Conservation (phyloP, 2,113 vertebrate species). For the Sciurus niger region DNA sequence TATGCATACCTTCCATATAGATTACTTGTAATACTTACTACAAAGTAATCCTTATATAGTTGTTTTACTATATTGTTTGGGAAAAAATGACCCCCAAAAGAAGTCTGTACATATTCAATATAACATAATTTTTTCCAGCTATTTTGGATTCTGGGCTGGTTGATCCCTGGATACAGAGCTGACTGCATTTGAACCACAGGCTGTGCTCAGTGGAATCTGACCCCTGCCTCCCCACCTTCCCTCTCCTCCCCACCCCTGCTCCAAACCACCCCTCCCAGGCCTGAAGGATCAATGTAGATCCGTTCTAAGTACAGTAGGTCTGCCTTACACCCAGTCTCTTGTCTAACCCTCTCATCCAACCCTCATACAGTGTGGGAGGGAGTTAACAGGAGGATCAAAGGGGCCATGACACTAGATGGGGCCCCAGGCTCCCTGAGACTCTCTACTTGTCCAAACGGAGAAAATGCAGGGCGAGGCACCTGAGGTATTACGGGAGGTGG, state of each 20-base stretch:
- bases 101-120: neutral
- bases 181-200: accelerated
- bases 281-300: neutral
- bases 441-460: too few relatives aligned
- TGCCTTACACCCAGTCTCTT: neutral
- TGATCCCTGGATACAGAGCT: neutral
- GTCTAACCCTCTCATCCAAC: neutral
- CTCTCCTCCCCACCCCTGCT: neutral
- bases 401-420: too few relatives aligned
- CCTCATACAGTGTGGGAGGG: too few relatives aligned
- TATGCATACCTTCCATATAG: neutral
- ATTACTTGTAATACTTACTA: neutral
- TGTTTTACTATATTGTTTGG: neutral
- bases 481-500: accelerated
- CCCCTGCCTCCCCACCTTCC: neutral
- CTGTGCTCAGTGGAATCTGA: too few relatives aligned
- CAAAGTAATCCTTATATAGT: neutral
- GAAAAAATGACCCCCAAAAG: neutral
- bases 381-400: neutral
- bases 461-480: neutral
- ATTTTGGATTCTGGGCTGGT: neutral
- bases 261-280: too few relatives aligned
- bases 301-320: neutral
- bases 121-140: neutral
- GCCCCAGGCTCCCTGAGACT: neutral